Evolutionary conservation across 1,140 invertebrate species (phyloP).

Genomic region (Thrips palmi): DNA sequence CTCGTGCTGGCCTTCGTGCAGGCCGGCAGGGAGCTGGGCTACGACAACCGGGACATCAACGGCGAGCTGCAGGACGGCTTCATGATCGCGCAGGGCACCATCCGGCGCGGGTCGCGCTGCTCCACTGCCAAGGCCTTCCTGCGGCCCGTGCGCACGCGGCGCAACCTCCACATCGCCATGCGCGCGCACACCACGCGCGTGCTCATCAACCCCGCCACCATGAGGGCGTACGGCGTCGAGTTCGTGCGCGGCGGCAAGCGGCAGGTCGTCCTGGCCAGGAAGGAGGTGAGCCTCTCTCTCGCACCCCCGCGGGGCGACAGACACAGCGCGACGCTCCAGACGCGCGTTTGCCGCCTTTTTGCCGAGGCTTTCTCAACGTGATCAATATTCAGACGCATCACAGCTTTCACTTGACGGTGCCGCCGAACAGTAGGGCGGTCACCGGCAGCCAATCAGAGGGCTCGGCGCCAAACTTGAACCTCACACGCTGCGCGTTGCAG

Average conservation of each 20-base stretch:
- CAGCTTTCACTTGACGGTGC: too few species aligned
- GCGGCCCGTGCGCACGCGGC: conserved; percentile 49
- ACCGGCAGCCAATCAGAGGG: too few species aligned
- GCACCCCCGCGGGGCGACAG: too few species aligned
- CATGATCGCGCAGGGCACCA: conserved; percentile 74
- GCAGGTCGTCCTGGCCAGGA: conserved; percentile 41
- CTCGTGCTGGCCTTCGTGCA: conserved; percentile 65
- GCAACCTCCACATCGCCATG: conserved; percentile 61
- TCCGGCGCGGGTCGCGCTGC: conserved; percentile 65
- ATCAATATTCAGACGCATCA: too few species aligned
- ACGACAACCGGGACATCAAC: conserved; percentile 73
- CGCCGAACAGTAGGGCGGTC: too few species aligned
- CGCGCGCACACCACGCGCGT: conserved; percentile 55
- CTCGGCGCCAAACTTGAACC: too few species aligned
- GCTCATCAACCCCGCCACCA: conserved; percentile 47
- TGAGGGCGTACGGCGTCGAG: conserved; percentile 54
- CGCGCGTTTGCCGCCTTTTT: too few species aligned
- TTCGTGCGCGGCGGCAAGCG: conserved; percentile 47
- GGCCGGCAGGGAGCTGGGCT: conserved; percentile 71
- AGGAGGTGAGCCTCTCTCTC: conserved; percentile 38
- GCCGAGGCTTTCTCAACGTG: too few species aligned
- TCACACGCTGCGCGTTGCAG: too few species aligned
- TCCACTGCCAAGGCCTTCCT: conserved; percentile 82
- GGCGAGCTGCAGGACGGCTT: conserved; percentile 65
- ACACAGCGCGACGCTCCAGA: too few species aligned